Percentiles rank a stretch among this genome's conserved stretches.
Conservation (phyloP, 2,797 vertebrate genomes). For the Knipowitschia caucasica region DNA sequence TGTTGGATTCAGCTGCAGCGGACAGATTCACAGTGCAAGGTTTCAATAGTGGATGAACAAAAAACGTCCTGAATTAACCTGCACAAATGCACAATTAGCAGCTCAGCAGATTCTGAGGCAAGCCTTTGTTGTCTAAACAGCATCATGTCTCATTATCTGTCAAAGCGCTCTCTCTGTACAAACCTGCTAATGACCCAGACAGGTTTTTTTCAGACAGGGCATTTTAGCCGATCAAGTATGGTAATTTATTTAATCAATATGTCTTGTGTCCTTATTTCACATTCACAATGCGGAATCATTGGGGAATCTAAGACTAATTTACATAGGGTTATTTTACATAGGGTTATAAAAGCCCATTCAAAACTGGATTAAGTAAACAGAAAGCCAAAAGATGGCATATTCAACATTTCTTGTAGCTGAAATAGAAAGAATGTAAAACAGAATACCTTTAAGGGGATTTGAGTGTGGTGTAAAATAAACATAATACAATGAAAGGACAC, state of each 20-base stretch:
- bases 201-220: slow-evolving; percentile 33
- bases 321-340: neutral
- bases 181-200: slow-evolving; percentile 20
- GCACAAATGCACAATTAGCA: slow-evolving; percentile 7
- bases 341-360: neutral
- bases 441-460: too few species aligned
- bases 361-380: neutral
- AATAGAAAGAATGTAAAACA: neutral
- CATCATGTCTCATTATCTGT: slow-evolving; percentile 36
- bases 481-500: neutral
- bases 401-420: neutral
- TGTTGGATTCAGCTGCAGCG: slow-evolving; percentile 36
- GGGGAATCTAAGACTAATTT: neutral
- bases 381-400: neutral
- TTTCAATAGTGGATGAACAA: slow-evolving; percentile 18
- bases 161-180: slow-evolving; percentile 15
- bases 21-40: slow-evolving; percentile 33
- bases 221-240: slow-evolving; percentile 16
- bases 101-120: slow-evolving; percentile 14
- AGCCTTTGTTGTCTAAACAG: slow-evolving; percentile 24
- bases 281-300: neutral
- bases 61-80: slow-evolving; percentile 17
- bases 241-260: neutral
- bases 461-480: neutral
- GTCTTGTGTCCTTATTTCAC: neutral